Evolutionary conservation across 1,140 invertebrate genomes (phyloP), one percentile per base, ranked within the genome.

Genomic region (Pseudomyrmex cubaensis): DNA sequence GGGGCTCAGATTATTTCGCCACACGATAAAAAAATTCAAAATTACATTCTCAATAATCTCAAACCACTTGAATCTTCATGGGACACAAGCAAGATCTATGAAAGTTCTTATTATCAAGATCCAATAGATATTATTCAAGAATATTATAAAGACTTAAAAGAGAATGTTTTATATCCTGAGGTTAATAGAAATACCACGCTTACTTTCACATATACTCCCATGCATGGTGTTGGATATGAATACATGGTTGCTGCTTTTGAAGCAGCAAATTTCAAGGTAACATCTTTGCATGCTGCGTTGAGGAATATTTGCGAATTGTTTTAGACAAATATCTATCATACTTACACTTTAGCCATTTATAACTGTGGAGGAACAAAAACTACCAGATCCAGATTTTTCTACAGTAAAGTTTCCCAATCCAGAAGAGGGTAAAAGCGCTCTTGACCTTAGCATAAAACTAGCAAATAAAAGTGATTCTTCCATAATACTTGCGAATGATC

Each of bases 321-420:
- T 35, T 35, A 35, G 35, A 35, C 35, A 35, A 35, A 35, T 35
- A 35, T 35, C 35, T 35, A 35, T 35, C 35, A 35, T 35, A 35
- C 7, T 35, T 35, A 35, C 35, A 85, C 25, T 90, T 20, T 84
- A 97, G 95, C 94, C 95, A 61, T 96, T 98, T 82, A 94, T 98
- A 85, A 96, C 97, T 20, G 99, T 99, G 0, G 92, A 95, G 75
- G 96, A 98, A 87, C 98, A 99, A 95, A 96, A 97, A 85, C 95
- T 98, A 82, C 98, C 99, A 0, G 97, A 99, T 95, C 99, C 99
- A 0, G 98, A 99, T 84, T 99, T 99, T 94, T 97, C 99, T 1
- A 99, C 99, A 0, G 99, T 99, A 0, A 96, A 96, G 90, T 99
- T 99, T 95, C 99, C 99, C 0, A 99, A 99, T 95, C 99, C 99